A percentile compares a stretch with the other conserved stretches of the same genome.
phyloP scores from a whole-genome alignment of 53 echinoderm and acorn worm genomes.

The Apostichopus leukothele region DNA sequence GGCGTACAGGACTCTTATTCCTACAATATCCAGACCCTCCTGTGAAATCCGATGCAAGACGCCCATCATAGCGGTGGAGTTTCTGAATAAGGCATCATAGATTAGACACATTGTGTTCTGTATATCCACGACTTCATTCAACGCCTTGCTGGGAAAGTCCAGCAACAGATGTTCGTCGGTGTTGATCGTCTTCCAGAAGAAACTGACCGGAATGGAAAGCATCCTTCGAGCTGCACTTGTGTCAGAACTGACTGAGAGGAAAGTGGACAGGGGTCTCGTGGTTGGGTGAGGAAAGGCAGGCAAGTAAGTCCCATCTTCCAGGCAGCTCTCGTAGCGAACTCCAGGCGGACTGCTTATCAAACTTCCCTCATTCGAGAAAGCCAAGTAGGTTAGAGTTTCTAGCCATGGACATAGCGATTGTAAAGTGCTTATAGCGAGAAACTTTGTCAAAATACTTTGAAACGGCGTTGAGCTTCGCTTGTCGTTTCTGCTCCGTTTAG shows the following conservation, averaged over 20 bases:
- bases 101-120: conserved; percentile 92
- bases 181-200: conserved; percentile 92
- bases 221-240: conserved; percentile 57
- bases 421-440: conserved; percentile 69
- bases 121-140: conserved; percentile 61
- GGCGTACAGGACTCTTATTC: conserved; percentile 77
- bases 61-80: conserved; percentile 66
- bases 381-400: conserved; percentile 57
- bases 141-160: conserved; percentile 55
- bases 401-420: conserved; percentile 74
- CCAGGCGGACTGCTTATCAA: conserved; percentile 47
- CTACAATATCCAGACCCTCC: conserved; percentile 79
- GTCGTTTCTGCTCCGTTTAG: conserved; percentile 48
- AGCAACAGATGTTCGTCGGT: conserved; percentile 64
- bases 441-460: conserved; percentile 67
- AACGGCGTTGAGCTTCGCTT: conserved; percentile 53
- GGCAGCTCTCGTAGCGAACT: conserved; percentile 53
- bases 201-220: conserved; percentile 58
- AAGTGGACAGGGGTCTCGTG: conserved; percentile 75
- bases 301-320: conserved; percentile 78
- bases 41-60: conserved; percentile 76
- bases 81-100: conserved; percentile 68
- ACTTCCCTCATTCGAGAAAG: conserved; percentile 61
- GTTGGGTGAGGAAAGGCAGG: conserved; percentile 76
- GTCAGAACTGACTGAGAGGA: conserved; percentile 61